phyloP scores from a whole-genome alignment of 2,888 invertebrate genomes.

The Uloborus plumipes region DNA sequence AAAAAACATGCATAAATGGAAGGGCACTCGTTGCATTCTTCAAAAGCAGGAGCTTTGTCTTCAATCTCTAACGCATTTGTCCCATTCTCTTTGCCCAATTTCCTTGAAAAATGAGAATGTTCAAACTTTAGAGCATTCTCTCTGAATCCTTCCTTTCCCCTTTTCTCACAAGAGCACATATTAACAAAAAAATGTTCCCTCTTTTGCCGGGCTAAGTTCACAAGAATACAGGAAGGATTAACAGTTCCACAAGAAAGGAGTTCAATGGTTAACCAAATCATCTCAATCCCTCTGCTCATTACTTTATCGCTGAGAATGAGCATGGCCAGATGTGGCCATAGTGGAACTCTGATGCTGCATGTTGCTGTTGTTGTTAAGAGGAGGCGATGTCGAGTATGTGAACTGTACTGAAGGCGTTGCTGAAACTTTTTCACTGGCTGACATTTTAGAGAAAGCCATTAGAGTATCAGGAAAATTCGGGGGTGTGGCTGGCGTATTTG shows the following conservation, averaged over 20 bases:
- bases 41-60: conserved; percentile 13
- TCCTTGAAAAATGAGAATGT: conserved; percentile 30
- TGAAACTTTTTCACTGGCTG: conserved; percentile 75
- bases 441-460: conserved; percentile 88
- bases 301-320: conserved; percentile 49
- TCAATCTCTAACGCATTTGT: conserved; percentile 26
- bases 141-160: conserved; percentile 3
- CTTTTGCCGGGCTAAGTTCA: conserved; percentile 25
- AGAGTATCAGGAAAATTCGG: conserved; percentile 94
- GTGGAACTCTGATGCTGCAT: conserved; percentile 46
- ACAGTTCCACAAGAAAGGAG: conserved; percentile 30
- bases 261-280: conserved; percentile 31
- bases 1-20: conserved; percentile 28
- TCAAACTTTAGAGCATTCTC: conserved; percentile 16
- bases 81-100: conserved; percentile 29
- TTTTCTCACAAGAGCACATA: not conserved
- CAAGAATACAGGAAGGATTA: conserved; percentile 38
- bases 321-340: conserved; percentile 41
- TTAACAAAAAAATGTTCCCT: conserved; percentile 26
- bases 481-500: conserved; percentile 94
- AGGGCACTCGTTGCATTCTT: conserved; percentile 7
- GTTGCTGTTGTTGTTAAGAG: conserved; percentile 57
- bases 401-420: conserved; percentile 41
- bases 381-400: conserved; percentile 49
- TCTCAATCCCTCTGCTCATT: not conserved